Evolutionary conservation across 2,888 invertebrate genomes (phyloP), one percentile per base, ranked within the genome.

Genomic region (Artemia sinica): DNA sequence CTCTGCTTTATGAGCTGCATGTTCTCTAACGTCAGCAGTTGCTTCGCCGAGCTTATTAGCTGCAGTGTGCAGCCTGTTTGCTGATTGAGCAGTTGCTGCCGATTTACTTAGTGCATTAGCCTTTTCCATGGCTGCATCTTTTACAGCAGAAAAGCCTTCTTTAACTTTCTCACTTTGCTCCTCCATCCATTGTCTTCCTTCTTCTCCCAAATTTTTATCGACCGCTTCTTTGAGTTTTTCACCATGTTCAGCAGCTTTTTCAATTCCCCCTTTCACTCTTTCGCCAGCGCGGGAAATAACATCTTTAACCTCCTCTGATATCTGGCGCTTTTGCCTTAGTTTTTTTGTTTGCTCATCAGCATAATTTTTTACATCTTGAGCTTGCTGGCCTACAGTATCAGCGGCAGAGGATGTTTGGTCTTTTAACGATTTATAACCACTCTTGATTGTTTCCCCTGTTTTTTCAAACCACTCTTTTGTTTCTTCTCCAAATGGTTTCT

Each of bases 41-140:
- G 58, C 58, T 58, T 58, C 58, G 8, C 58, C 58, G 1, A 58
- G 58, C 58, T 58, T 58, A 14, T 18, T 18, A 8, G 58, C 58
- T 14, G 58, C 58, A n/a, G n/a, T 9, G 14, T 58, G 58, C 58
- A 58, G n/a, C 10, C 8, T 18, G 18, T 10, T 18, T 8, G 58
- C 58, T 8, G 58, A n/a, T 58, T 58, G 58, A 58, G 58, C 58
- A 14, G 58, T 58, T 10, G 58, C 58, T 10, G 58, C 58, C 58
- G 58, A 8, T 18, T 58, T 58, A 18, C 58, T 58, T 18, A 58
- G 18, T 9, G 58, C 18, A 8, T 18, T 18, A 18, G 58, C 58
- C 58, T 58, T 58, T 58, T 58, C 58, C 14, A 58, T n/a, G n/a
- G 58, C 58, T n/a, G 58, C 58, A 58, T 58, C 58, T 58, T 58